phyloP scores from a whole-genome alignment of 2,888 invertebrate species.

The Selenia dentaria region DNA sequence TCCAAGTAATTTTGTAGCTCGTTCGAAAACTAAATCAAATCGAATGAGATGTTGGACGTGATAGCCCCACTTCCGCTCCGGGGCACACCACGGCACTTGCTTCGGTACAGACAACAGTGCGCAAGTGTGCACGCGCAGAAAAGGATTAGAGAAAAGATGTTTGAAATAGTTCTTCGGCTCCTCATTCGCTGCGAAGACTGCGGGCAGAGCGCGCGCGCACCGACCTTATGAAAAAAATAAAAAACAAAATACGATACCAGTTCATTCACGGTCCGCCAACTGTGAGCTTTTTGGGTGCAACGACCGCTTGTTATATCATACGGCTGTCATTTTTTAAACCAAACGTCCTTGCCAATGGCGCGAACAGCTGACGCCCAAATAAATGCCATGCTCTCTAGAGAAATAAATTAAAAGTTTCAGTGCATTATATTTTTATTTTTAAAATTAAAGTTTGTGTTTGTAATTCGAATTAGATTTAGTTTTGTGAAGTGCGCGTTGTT shows the following conservation, averaged over 20 bases:
- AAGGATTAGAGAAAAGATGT: constrained; percentile 80
- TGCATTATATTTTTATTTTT: constrained; percentile 7
- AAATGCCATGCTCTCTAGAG: constrained; percentile 13
- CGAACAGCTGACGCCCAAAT: constrained; percentile 66
- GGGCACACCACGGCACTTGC: constrained; percentile 58
- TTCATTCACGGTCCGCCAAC: constrained; percentile 69
- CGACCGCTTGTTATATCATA: constrained; percentile 62
- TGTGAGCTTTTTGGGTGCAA: constrained; percentile 61
- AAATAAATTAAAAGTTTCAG: constrained; percentile 9
- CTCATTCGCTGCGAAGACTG: constrained; percentile 77
- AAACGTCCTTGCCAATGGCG: constrained; percentile 66
- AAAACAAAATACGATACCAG: constrained; percentile 54
- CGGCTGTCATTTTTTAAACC: constrained; percentile 51
- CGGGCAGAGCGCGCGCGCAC: constrained; percentile 67
- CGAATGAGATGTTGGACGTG: constrained; percentile 47
- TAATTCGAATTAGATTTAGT: constrained; percentile 9
- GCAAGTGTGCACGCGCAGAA: constrained; percentile 67
- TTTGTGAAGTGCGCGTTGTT: constrained; percentile 43
- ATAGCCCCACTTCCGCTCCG: constrained; percentile 54
- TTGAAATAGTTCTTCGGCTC: constrained; percentile 79
- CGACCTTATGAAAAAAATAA: constrained; percentile 31
- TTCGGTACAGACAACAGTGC: constrained; percentile 39
- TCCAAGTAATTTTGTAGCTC: constrained; percentile 16
- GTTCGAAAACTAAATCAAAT: constrained; percentile 41
- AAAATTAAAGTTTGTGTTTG: constrained; percentile 1